Percentiles rank a stretch among this genome's conserved stretches.
These are phyloP conservation scores for Thumatha senex DNA, from an alignment of 2,888 invertebrate species.

Conservation along the genomic window DNA sequence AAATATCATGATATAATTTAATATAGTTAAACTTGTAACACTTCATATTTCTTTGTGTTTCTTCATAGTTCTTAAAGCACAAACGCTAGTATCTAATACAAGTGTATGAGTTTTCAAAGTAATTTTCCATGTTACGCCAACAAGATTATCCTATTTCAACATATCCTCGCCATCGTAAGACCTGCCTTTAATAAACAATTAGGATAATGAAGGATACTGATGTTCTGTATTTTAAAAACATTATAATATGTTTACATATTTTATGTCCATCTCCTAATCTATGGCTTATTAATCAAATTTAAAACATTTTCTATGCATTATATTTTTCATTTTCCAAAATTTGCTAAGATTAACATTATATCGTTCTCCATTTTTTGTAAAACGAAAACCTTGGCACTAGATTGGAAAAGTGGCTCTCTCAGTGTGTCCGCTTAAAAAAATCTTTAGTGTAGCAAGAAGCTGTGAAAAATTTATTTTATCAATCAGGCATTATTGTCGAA, in stretches of 20 bases:
- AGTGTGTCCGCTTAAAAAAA: conserved; percentile 16
- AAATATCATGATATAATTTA: too few relatives aligned
- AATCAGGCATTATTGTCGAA: too few relatives aligned
- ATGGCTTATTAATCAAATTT: conserved; percentile 28
- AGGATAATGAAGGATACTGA: background rate
- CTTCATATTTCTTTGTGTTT: too few relatives aligned
- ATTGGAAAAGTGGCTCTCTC: conserved; percentile 42
- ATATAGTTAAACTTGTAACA: too few relatives aligned
- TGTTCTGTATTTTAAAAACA: background rate
- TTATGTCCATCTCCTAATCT: conserved; percentile 10
- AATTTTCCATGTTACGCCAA: conserved; percentile 1
- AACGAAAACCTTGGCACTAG: conserved; percentile 30
- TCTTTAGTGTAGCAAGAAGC: too few relatives aligned
- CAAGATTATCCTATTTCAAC: conserved; percentile 6
- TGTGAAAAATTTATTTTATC: too few relatives aligned
- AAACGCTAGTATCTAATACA: too few relatives aligned
- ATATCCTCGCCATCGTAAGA: background rate
- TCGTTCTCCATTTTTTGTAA: conserved; percentile 26
- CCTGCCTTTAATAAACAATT: conserved; percentile 2
- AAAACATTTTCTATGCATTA: too few relatives aligned
- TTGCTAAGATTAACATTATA: conserved; percentile 20
- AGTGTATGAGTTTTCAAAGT: background rate
- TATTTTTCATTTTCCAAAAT: too few relatives aligned
- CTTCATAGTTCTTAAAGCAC: too few relatives aligned
- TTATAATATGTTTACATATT: too few relatives aligned